Evolutionary conservation across 1,140 invertebrate species (phyloP).

Genomic region (Mercenaria mercenaria): DNA sequence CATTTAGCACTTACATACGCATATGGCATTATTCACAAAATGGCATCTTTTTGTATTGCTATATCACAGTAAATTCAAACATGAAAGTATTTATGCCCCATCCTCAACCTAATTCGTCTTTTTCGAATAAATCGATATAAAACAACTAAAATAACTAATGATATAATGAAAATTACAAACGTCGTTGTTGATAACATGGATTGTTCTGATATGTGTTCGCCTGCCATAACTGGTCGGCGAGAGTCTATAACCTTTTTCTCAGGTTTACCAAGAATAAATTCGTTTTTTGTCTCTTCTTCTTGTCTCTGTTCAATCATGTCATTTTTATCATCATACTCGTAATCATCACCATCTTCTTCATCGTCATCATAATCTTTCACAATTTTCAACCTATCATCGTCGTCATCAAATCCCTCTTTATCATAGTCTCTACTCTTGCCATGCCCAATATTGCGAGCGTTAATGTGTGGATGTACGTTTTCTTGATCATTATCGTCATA

Average conservation of each 20-base stretch:
- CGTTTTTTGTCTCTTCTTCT: conserved; percentile 47
- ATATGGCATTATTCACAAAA: neutral
- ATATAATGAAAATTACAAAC: conserved; percentile 34
- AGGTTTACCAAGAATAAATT: conserved; percentile 50
- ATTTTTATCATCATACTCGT: conserved; percentile 65
- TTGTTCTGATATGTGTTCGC: conserved; percentile 14
- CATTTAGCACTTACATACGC: neutral
- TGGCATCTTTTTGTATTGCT: neutral
- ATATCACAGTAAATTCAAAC: conserved; percentile 23
- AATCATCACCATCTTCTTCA: conserved; percentile 52
- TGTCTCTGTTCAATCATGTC: conserved; percentile 48
- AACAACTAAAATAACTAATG: conserved; percentile 15
- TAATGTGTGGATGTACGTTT: conserved; percentile 51
- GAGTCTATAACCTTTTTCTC: conserved; percentile 9
- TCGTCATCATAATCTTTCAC: conserved; percentile 66
- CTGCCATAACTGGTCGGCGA: neutral
- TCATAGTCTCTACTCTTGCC: conserved; percentile 59
- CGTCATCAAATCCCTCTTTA: conserved; percentile 54
- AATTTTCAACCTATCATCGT: conserved; percentile 43
- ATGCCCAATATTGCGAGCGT: conserved; percentile 54
- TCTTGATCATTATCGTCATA: conserved; percentile 60
- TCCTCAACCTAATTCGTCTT: conserved; percentile 28
- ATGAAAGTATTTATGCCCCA: conserved; percentile 52
- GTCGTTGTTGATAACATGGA: conserved; percentile 8
- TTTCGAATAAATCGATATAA: conserved; percentile 39